Percentiles rank a stretch among this genome's conserved stretches.
Conservation (phyloP, 1,140 invertebrate genomes). For the Ips nitidus region DNA sequence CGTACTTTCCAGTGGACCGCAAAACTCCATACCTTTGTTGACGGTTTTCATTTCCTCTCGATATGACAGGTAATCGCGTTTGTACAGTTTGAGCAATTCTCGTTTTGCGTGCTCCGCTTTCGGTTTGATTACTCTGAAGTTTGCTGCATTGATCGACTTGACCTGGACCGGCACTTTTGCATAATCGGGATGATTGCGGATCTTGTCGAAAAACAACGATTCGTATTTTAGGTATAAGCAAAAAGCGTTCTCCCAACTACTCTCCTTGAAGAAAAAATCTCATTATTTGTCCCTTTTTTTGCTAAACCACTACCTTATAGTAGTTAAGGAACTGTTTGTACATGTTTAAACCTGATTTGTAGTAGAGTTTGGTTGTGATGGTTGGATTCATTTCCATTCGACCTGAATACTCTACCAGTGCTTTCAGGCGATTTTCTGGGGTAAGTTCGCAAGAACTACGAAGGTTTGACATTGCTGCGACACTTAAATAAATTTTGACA, state of each 20-base stretch:
- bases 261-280: neutral
- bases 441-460: neutral
- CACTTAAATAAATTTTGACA: no score
- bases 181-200: slow-evolving; percentile 24
- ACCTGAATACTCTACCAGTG: slow-evolving; percentile 1
- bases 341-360: slow-evolving; percentile 30
- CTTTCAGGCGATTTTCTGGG: slow-evolving; percentile 21
- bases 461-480: no score
- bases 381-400: slow-evolving; percentile 11
- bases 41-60: neutral
- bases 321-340: slow-evolving; percentile 25
- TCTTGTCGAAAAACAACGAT: slow-evolving; percentile 25
- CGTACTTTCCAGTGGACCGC: no score
- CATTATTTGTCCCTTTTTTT: no score
- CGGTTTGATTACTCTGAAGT: slow-evolving; percentile 26
- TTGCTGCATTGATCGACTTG: slow-evolving; percentile 19
- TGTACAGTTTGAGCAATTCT: slow-evolving; percentile 18
- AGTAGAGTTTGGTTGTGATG: slow-evolving; percentile 24
- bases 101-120: slow-evolving; percentile 13
- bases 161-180: slow-evolving; percentile 12
- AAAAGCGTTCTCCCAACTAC: slow-evolving; percentile 23
- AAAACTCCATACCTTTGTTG: no score
- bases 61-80: slow-evolving; percentile 7
- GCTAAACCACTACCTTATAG: neutral
- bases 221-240: slow-evolving; percentile 28